Evolutionary conservation across 1,140 invertebrate genomes (phyloP), one percentile per base, ranked within the genome.

Genomic region (Temnothorax curvispinosus): DNA sequence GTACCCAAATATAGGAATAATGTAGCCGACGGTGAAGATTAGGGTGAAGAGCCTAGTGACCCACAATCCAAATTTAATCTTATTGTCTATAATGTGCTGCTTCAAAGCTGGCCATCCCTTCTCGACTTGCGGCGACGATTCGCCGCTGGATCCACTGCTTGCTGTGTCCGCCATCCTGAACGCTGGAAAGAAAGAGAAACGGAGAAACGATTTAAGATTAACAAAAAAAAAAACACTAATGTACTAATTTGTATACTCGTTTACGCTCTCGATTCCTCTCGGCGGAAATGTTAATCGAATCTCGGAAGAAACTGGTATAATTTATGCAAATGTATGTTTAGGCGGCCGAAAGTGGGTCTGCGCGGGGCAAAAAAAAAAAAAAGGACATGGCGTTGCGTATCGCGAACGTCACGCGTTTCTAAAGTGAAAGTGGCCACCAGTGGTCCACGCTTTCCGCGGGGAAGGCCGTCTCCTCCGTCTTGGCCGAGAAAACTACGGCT

Each of bases 1-100:
- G 97, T 96, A 99, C 98, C 98, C 98, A 95, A 99, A 98, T 89
- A 99, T 95, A 82, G 98, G 98, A 89, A 99, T 94, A 52, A 99
- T 96, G 95, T 99, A 99, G 92, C 97, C 96, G 90, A 98, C 94
- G 8, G 98, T 97, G 94, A 98, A 99, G 15, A 98, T 88, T 27
- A 99, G 97, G 1, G 98, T 98, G 44, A 98, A 96, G 21, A 99
- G 92, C 91, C 99, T 95, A 21, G 98, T 98, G 15, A 97, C 95
- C 98, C 98, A 99, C 13, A 99, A 94, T 8, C 97, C 97, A 60
- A 97, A 97, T 93, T 98, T 97, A 80, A 99, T 96, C 96, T 98
- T 99, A 93, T 99, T 98, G 65, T 96, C 96, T 65, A 97, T 95
- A 86, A 98, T 96, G 93, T 98, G 97, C 56, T 96, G 95, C 92